Conservation (phyloP, 64 coral and sea anemone species). For the Catalaphyllia jardinei region DNA sequence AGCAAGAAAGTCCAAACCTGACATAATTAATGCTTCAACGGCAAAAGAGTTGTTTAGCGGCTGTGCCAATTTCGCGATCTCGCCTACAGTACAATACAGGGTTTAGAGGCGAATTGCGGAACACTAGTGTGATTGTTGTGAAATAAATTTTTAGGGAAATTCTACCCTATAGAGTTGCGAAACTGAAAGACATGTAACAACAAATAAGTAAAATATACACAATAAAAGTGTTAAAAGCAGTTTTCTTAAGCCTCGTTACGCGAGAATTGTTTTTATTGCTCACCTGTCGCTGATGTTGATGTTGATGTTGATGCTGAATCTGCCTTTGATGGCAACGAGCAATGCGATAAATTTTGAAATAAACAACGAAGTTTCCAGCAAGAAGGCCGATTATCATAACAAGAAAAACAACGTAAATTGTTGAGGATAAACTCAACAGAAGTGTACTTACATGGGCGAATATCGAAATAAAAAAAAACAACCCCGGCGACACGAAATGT, state of each 20-base stretch:
- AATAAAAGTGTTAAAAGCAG: background rate
- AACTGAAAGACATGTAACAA: background rate
- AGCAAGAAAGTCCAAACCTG: no score
- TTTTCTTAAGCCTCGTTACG: background rate
- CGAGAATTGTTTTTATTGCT: background rate
- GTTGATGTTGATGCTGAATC: background rate
- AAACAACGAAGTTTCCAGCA: background rate
- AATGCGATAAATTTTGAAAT: background rate
- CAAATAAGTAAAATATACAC: background rate
- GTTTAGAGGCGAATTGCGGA: background rate
- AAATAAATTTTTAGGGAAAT: background rate
- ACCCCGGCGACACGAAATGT: background rate
- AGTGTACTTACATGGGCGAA: background rate
- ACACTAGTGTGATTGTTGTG: background rate
- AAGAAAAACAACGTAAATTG: no score
- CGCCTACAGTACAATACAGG: background rate
- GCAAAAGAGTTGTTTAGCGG: no score
- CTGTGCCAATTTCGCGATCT: background rate
- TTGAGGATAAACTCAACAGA: background rate
- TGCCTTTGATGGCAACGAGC: background rate
- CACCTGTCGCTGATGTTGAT: background rate
- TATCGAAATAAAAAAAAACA: background rate
- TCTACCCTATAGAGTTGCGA: background rate
- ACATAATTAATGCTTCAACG: no score
- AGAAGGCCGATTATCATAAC: background rate